Percentiles rank a stretch among this genome's conserved stretches.
These are phyloP conservation scores for Taphrorychus bicolor DNA, from an alignment of 2,888 invertebrate genomes.

Conservation along the genomic window DNA sequence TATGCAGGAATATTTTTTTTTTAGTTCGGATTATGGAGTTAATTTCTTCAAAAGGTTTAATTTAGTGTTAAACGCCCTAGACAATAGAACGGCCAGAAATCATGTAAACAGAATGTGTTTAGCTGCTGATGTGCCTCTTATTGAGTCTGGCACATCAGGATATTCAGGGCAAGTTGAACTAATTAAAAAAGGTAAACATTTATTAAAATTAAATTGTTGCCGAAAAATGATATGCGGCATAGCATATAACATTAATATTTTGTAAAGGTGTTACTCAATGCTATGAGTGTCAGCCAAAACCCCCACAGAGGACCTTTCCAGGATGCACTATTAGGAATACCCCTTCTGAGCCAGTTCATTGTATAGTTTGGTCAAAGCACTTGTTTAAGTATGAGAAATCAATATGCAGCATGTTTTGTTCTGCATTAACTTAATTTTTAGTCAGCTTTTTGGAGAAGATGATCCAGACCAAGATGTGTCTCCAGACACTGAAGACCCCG, in stretches of 20 bases:
- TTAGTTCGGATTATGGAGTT: constrained; percentile 86
- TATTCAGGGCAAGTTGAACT: constrained; percentile 89
- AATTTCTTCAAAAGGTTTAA: constrained; percentile 91
- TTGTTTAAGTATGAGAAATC: constrained; percentile 94
- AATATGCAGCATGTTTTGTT: too few relatives aligned
- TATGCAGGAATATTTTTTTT: too few relatives aligned
- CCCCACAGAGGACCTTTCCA: constrained; percentile 91
- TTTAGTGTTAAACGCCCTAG: constrained; percentile 94
- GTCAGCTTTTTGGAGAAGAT: constrained; percentile 96
- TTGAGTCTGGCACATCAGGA: constrained; percentile 98
- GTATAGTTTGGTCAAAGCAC: constrained; percentile 99
- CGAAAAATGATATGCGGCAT: too few relatives aligned
- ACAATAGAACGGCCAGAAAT: constrained; percentile 94
- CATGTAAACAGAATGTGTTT: constrained; percentile 99
- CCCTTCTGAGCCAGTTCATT: constrained; percentile 98
- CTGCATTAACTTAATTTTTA: too few relatives aligned
- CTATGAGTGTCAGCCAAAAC: constrained; percentile 95
- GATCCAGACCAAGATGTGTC: constrained; percentile 98
- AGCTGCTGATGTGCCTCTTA: constrained; percentile 90
- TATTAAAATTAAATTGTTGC: too few relatives aligned
- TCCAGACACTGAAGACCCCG: constrained; percentile 96
- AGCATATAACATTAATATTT: neutral
- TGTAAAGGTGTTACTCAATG: constrained; percentile 87
- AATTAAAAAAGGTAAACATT: constrained; percentile 40
- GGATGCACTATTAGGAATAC: constrained; percentile 99